These are phyloP conservation scores for Phaonia tiefii DNA, from an alignment of 2,888 invertebrate species.

Conservation along the genomic window DNA sequence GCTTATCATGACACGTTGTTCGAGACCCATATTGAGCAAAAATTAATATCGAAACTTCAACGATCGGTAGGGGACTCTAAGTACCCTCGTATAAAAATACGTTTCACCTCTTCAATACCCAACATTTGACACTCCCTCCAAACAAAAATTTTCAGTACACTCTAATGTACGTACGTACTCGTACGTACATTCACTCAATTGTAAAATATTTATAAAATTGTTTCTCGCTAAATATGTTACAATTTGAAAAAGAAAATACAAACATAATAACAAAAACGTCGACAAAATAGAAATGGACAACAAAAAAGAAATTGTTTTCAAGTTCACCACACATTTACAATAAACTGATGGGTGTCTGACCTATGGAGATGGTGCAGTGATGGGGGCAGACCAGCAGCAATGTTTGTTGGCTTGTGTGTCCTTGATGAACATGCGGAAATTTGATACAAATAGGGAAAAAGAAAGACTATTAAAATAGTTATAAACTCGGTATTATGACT, in stretches of 20 bases:
- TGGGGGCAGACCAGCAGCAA: background rate
- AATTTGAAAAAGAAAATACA: slow-evolving; percentile 4
- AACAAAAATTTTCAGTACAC: no score
- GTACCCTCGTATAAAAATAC: no score
- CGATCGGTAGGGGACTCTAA: no score
- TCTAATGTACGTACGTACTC: no score
- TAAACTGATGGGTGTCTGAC: background rate
- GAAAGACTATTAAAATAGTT: background rate
- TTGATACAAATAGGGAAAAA: background rate
- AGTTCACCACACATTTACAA: slow-evolving; percentile 24
- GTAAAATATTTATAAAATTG: no score
- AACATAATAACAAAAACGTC: background rate
- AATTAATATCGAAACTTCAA: no score
- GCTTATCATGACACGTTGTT: no score
- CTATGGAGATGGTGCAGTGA: background rate
- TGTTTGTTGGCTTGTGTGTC: slow-evolving; percentile 1
- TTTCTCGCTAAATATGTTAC: background rate
- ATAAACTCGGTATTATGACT: no score
- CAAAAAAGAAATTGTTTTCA: slow-evolving; percentile 39
- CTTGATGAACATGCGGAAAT: slow-evolving; percentile 30
- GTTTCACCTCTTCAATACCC: no score
- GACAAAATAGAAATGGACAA: background rate
- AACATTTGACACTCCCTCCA: no score
- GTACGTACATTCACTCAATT: no score
- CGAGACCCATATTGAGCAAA: no score